Conservation (phyloP, 2,888 invertebrate species). For the Lycocerus yunnanus region DNA sequence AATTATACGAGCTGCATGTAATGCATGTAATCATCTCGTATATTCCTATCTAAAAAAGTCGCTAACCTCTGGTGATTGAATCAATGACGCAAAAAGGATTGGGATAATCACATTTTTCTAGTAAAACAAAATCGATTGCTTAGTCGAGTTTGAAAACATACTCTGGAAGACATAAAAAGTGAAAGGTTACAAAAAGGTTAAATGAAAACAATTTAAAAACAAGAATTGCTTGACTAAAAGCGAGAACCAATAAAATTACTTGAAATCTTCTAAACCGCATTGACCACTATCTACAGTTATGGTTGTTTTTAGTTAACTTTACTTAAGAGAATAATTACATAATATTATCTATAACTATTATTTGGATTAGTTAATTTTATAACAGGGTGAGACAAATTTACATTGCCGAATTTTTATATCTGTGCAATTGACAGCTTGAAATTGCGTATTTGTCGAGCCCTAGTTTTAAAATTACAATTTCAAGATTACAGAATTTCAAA, state of each 20-base stretch:
- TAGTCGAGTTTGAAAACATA: not conserved
- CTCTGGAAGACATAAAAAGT: not conserved
- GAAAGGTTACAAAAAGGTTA: not conserved
- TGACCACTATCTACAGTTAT: too few species aligned
- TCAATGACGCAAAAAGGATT: not conserved
- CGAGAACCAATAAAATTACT: not conserved
- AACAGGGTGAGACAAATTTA: too few species aligned
- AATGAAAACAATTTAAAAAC: not conserved
- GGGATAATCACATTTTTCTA: not conserved
- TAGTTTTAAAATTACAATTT: too few species aligned
- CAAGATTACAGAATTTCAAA: too few species aligned
- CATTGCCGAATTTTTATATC: too few species aligned
- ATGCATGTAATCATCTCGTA: not conserved
- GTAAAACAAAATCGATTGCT: not conserved
- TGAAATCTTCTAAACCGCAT: not conserved
- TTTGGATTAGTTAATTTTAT: too few species aligned
- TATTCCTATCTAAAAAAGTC: not conserved
- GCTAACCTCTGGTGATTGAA: not conserved
- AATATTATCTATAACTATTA: too few species aligned
- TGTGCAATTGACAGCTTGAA: too few species aligned
- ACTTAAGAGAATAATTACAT: too few species aligned
- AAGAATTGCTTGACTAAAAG: not conserved
- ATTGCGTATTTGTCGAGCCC: too few species aligned
- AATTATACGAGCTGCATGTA: not conserved
- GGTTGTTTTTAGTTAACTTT: too few species aligned